Conservation (phyloP, 2,888 invertebrate genomes). For the Lottia gigantea region DNA sequence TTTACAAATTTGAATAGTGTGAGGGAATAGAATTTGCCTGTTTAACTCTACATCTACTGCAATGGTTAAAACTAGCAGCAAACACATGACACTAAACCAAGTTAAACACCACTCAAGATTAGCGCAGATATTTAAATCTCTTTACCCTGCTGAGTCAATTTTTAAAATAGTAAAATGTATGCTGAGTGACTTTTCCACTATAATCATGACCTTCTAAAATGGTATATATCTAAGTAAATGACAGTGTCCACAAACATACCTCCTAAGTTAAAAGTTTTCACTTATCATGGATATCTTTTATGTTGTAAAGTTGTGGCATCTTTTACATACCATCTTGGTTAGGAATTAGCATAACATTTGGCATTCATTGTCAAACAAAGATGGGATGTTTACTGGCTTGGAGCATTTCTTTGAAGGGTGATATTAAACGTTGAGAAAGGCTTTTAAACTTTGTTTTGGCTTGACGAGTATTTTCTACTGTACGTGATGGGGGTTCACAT, state of each 20-base stretch:
- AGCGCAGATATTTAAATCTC: too few species aligned
- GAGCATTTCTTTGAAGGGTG: slow-evolving; percentile 14
- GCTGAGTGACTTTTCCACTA: too few species aligned
- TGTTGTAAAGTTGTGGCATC: slow-evolving; percentile 12
- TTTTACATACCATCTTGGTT: slow-evolving; percentile 13
- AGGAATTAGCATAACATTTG: slow-evolving; percentile 9
- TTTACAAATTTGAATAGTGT: too few species aligned
- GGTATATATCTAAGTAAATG: too few species aligned
- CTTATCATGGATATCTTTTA: slow-evolving; percentile 10
- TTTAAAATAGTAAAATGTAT: too few species aligned
- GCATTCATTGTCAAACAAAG: slow-evolving; percentile 12
- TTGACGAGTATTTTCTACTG: slow-evolving; percentile 9
- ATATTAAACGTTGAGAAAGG: slow-evolving; percentile 13
- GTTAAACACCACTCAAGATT: too few species aligned
- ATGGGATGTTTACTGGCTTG: slow-evolving; percentile 10
- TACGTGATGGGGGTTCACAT: slow-evolving; percentile 6
- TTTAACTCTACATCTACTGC: too few species aligned
- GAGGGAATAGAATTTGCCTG: too few species aligned
- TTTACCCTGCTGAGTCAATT: too few species aligned
- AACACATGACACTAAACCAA: too few species aligned
- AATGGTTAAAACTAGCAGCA: too few species aligned
- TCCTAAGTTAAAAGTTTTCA: neutral
- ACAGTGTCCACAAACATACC: neutral
- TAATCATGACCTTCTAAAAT: too few species aligned
- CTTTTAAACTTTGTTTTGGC: slow-evolving; percentile 19